Evolutionary conservation across 2,888 invertebrate species (phyloP), one percentile per base, ranked within the genome.

Genomic region (Kuschelorhynchus macadamiae): DNA sequence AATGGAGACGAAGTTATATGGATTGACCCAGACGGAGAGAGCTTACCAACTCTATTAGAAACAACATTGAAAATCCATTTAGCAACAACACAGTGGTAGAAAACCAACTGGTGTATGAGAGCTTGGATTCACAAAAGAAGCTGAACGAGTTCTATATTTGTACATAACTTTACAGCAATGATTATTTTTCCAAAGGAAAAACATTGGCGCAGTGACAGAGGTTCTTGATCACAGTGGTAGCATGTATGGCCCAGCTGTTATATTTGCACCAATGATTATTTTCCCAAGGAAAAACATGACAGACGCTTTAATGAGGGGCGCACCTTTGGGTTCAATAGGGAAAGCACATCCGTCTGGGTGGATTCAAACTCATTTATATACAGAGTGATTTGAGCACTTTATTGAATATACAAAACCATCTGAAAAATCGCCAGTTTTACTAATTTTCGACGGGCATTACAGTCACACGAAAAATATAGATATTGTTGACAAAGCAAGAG

Each of bases 351-450:
- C 25, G 12, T 52, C 52, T 17, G 52, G 52, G 2, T 52, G 52
- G 52, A 52, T 52, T 11, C 52, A 52, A 21, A 52, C 52, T 17
- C 7, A 52, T 18, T n/a, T 52, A 20, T 52, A 32, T 33, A 52
- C 52, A 17, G 14, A 17, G 17, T 52, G 52, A 33, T 52, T 52
- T 52, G 7, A 30, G 4, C 30, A 25, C 12, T 21, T 49, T 49
- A n/a, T 49, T 17, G 44, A 44, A 44, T 12, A 44, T 12, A 18
- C 11, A 5, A 2, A 18, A 11, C 44, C 18, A 7, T n/a, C n/a
- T 49, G 30, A 21, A 21, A 16, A 49, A 9, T 16, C n/a, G 9
- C 21, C 21, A 12, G 49, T 25, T 9, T 12, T 49, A 3, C 16
- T 49, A 30, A 25, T 49, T 49, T 49, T 49, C 2, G 49, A 49